These are phyloP conservation scores for Ichneumoninae sp. DNA, from an alignment of 2,888 invertebrate species.

Conservation along the genomic window DNA sequence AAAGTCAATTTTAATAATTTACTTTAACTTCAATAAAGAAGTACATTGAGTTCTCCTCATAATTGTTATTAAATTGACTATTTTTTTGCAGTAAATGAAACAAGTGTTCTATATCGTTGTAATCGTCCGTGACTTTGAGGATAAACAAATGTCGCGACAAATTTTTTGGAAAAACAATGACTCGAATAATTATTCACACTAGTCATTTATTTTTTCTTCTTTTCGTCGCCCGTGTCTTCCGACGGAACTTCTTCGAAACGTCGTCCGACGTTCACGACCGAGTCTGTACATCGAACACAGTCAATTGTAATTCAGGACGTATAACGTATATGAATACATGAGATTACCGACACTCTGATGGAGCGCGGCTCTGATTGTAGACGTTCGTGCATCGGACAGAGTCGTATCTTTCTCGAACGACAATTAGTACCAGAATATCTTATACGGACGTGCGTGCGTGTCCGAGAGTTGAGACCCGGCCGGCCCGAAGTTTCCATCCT, in stretches of 20 bases:
- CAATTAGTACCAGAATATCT: slow-evolving; percentile 8
- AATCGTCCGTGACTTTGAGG: slow-evolving; percentile 24
- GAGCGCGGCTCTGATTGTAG: slow-evolving; percentile 4
- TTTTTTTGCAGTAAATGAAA: background rate
- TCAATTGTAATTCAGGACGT: background rate
- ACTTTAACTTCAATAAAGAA: too few species aligned
- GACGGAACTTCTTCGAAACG: background rate
- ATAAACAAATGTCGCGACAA: slow-evolving; percentile 23
- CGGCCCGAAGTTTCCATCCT: background rate
- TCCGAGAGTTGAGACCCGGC: slow-evolving; percentile 11
- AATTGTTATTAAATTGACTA: too few species aligned
- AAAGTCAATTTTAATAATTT: too few species aligned
- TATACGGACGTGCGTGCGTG: slow-evolving; percentile 13
- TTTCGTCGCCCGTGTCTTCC: background rate
- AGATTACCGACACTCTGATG: background rate
- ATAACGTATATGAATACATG: background rate
- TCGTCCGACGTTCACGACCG: background rate
- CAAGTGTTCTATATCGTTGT: background rate
- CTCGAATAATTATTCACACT: background rate
- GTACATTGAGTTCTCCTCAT: too few species aligned
- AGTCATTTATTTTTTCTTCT: background rate
- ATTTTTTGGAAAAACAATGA: background rate
- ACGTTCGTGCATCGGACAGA: slow-evolving; percentile 1
- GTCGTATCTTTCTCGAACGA: background rate
- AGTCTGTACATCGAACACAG: background rate